These are phyloP conservation scores for Corythucha ciliata DNA, from an alignment of 2,888 invertebrate species.

Conservation along the genomic window DNA sequence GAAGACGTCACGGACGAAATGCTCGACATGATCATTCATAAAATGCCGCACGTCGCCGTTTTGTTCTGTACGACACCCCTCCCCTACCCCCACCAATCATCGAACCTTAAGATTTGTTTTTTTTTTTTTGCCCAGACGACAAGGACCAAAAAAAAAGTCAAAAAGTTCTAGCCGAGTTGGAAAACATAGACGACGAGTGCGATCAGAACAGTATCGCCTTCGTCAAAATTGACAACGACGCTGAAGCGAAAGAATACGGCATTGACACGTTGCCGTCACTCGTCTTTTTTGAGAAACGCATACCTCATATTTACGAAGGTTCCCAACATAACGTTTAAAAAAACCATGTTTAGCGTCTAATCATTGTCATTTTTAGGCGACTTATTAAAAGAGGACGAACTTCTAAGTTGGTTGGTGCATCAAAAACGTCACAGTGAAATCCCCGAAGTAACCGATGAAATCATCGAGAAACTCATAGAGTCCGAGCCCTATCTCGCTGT, in stretches of 20 bases:
- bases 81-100: too few relatives aligned
- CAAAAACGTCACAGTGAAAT: slow-evolving; percentile 86
- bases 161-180: slow-evolving; percentile 70
- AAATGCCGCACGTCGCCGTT: slow-evolving; percentile 81
- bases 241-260: slow-evolving; percentile 82
- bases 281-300: slow-evolving; percentile 58
- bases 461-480: slow-evolving; percentile 83
- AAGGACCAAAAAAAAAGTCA: slow-evolving; percentile 85
- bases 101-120: slow-evolving; percentile 24
- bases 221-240: slow-evolving; percentile 81
- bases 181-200: slow-evolving; percentile 89
- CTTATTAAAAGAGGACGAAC: slow-evolving; percentile 78
- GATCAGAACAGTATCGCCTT: slow-evolving; percentile 86
- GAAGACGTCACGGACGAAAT: slow-evolving; percentile 92
- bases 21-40: slow-evolving; percentile 78
- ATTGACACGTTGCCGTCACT: slow-evolving; percentile 74
- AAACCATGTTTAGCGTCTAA: not conserved
- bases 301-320: slow-evolving; percentile 53
- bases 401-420: slow-evolving; percentile 81
- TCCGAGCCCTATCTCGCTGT: slow-evolving; percentile 73
- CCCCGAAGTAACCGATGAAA: slow-evolving; percentile 84
- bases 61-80: slow-evolving; percentile 72
- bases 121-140: slow-evolving; percentile 57
- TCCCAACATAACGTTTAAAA: not conserved
- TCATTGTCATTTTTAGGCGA: slow-evolving; percentile 51